Evolutionary conservation across 2,113 vertebrate genomes (phyloP), one percentile per base, ranked within the genome.

Genomic region (cattle (Bos taurus)): DNA sequence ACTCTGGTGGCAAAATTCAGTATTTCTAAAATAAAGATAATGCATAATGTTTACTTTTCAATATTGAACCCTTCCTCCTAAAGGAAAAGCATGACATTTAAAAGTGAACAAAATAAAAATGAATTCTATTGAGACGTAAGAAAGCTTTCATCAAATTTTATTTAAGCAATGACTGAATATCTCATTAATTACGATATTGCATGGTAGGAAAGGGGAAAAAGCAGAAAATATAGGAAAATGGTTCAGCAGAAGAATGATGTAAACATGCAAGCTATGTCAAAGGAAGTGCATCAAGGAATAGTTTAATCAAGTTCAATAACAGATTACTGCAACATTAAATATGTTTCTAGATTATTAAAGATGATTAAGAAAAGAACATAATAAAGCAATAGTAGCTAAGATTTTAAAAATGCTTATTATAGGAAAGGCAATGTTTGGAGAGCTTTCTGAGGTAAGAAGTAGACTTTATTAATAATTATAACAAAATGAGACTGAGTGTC

Each of bases 91-190:
- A 84, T 52, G 10, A 60, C n/a, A 83, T 64, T 94, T 82, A 74
- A 95, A 97, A n/a, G 2, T 64, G 40, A 96, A 87, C 46, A 92
- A 85, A 95, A 86, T 59, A 52, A 89, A 88, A 97, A 85, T 77
- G 14, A 90, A 78, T 56, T 82, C 62, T 64, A n/a, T 59, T 52
- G 46, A 93, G 15, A 90, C 54, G 2, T 80, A 88, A 93, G 33
- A 33, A 92, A 60, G 8, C 50, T 81, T 0, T 71, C 57, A 43
- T 92, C 64, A 88, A 89, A 96, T 52, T 62, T 82, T 71, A 96
- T 56, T 54, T 19, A 82, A 93, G 46, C 46, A 81, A 36, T 13
- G 40, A 48, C 36, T 96, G 60, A 90, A 57, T 87, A 94, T 26
- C 36, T 48, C 40, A 14, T 50, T 88, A 95, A 84, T 85, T 91